phyloP scores from a whole-genome alignment of 1,140 invertebrate genomes.

The Microplitis demolitor region DNA sequence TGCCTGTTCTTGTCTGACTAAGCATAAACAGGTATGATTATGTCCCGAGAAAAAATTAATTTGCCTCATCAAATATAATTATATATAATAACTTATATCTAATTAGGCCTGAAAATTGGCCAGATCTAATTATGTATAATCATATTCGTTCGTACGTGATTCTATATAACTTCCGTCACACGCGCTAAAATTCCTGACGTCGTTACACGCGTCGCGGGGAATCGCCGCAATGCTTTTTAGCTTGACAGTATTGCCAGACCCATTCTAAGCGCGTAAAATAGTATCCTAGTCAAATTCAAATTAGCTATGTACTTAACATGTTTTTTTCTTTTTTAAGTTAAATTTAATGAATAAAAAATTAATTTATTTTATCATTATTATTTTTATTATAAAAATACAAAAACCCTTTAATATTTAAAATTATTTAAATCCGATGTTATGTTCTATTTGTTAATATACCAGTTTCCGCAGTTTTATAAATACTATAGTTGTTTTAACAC shows the following conservation, averaged over 20 bases:
- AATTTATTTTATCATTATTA: not conserved
- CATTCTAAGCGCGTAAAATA: not conserved
- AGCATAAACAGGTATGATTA: too few relatives aligned
- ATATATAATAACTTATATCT: constrained; percentile 38
- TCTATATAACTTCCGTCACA: not conserved
- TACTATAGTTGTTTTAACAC: too few relatives aligned
- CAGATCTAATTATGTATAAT: too few relatives aligned
- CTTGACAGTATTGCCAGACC: not conserved
- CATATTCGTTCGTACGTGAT: too few relatives aligned
- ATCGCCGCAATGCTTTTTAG: not conserved
- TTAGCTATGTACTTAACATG: not conserved
- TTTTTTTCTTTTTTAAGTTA: not conserved
- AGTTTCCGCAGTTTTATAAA: too few relatives aligned
- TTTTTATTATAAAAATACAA: not conserved
- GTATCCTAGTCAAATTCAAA: not conserved
- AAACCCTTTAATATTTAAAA: not conserved
- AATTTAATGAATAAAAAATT: not conserved
- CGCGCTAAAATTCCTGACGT: not conserved
- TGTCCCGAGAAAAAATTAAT: too few relatives aligned
- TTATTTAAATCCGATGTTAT: too few relatives aligned
- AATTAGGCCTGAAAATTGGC: too few relatives aligned
- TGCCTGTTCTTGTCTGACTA: too few relatives aligned
- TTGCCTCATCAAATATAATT: too few relatives aligned
- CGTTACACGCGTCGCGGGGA: not conserved
- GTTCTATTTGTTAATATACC: too few relatives aligned